Base-by-base conservation (phyloP, 2,888 invertebrate genomes). In the Endomychus coccineus region DNA sequence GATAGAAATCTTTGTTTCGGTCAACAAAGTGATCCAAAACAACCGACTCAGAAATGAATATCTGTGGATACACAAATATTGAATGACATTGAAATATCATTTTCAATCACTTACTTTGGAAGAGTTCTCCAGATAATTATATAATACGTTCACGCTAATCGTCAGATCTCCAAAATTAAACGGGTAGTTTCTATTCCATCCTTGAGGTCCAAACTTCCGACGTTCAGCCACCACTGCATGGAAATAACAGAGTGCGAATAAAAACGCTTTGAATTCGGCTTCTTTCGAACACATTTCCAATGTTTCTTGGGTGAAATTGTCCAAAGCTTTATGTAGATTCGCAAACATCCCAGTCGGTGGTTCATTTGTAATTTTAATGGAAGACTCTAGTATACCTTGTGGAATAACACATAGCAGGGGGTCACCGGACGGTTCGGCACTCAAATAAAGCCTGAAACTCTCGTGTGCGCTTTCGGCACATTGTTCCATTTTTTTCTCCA, bases 301-400 rank as follows among this genome's bases (percentile, higher is more conserved):
- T 0, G 87, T 90, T 64, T 90, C 91, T 66, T 94, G 92, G 56
- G 69, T 85, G 67, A 94, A 95, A 69, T 88, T 90, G 58, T 89
- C 89, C 43, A 95, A 64, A 2, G 94, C 83, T 70, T 92, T 92
- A 63, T 92, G 92, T 19, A 95, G 72, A 65, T 95, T 95, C 1
- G 92, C 91, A 68, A 80, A 78, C 86, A 95, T 92, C 17, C 95
- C 94, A 5, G 86, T 89, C 0, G 95, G 94, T 0, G 94, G 92
- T 64, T 95, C 94, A 55, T 94, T 95, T 2, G 94, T 94, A 39
- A 95, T 91, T 14, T 95, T 95, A 56, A 95, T 90, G 1, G 90
- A 84, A 0, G 90, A 85, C 62, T 95, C 92, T 16, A 95, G 66
- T 51, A 95, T 86, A 11, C 94, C 94, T 69, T 91, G 83, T 0